Conservation (phyloP, 2,888 invertebrate genomes). For the Mystacides longicornis region DNA sequence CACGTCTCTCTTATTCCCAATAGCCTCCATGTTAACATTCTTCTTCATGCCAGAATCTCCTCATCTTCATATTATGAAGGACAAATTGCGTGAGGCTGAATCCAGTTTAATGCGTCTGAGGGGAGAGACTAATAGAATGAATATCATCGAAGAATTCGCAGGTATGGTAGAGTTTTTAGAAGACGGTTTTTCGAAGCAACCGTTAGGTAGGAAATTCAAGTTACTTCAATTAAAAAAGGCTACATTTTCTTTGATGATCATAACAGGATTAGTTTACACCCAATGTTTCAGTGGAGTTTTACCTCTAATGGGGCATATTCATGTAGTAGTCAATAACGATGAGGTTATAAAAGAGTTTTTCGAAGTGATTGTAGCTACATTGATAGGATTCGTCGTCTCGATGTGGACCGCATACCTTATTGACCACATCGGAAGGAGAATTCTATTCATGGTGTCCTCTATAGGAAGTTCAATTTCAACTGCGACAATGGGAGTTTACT, state of each 20-base stretch:
- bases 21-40: constrained; percentile 14
- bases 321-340: background rate
- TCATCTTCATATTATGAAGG: constrained; percentile 19
- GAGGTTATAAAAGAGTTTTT: background rate
- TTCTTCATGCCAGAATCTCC: constrained; percentile 22
- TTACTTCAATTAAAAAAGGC: constrained; percentile 7
- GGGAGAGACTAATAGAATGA: constrained; percentile 3
- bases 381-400: background rate
- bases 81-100: constrained; percentile 7
- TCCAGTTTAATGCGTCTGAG: constrained; percentile 8
- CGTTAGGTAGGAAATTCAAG: constrained; percentile 1
- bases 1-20: constrained; percentile 14
- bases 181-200: constrained; percentile 2
- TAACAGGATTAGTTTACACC: constrained; percentile 6
- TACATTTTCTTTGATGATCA: background rate
- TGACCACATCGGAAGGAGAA: constrained; percentile 12
- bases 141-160: constrained; percentile 4
- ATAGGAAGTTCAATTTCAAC: constrained; percentile 6
- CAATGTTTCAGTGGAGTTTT: constrained; percentile 10
- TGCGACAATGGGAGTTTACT: constrained; percentile 7
- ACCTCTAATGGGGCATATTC: constrained; percentile 6
- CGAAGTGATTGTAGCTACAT: constrained; percentile 5
- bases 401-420: constrained; percentile 5
- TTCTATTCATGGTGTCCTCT: constrained; percentile 5
- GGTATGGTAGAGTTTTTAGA: constrained; percentile 10